Percentiles rank a stretch among this genome's conserved stretches.
phyloP scores from a whole-genome alignment of 2,797 vertebrate genomes.

The Simalia tracyae region DNA sequence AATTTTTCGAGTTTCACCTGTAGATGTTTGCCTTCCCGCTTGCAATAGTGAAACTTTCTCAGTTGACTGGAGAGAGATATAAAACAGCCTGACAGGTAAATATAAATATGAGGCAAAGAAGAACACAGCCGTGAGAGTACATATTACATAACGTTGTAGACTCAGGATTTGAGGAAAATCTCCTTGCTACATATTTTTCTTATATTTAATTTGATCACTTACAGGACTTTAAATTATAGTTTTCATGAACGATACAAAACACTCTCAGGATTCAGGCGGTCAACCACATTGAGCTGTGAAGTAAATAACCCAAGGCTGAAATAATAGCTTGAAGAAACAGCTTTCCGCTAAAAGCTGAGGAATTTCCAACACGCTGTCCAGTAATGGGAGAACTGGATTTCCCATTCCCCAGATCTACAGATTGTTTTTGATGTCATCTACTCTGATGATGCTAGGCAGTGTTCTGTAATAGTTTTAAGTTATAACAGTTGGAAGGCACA shows the following conservation, averaged over 20 bases:
- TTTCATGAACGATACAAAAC: neutral
- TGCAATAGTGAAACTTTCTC: neutral
- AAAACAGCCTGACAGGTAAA: neutral
- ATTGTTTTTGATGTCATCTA: neutral
- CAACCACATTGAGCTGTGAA: neutral
- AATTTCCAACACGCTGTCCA: neutral
- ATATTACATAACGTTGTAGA: neutral
- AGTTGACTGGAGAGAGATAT: neutral
- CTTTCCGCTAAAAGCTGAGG: neutral
- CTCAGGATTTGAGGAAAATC: neutral
- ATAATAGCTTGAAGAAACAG: neutral
- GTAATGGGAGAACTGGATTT: neutral
- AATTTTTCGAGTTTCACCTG: no score
- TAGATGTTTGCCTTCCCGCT: neutral
- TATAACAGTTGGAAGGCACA: neutral
- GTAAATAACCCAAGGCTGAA: neutral
- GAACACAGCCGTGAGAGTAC: neutral
- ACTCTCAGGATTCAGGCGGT: neutral
- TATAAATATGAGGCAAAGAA: neutral
- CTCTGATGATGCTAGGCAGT: neutral
- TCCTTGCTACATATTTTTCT: neutral
- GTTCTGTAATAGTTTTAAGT: neutral
- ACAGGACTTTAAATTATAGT: neutral
- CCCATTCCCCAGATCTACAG: neutral
- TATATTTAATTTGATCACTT: neutral